phyloP scores from a whole-genome alignment of 2,797 vertebrate genomes.

The Crossoptilon crossoptilon region DNA sequence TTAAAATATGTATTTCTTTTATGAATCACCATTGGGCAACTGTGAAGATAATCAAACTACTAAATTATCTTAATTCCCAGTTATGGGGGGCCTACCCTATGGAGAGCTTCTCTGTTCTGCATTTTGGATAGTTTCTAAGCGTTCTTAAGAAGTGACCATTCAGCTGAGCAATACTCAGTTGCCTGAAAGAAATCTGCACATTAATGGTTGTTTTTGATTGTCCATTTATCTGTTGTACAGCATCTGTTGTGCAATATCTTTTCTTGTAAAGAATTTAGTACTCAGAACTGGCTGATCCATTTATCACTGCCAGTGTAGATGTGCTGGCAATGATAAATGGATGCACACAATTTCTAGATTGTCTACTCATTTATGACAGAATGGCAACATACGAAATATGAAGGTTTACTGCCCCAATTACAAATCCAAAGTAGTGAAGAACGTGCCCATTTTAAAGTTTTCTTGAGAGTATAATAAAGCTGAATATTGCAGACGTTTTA shows the following conservation, averaged over 20 bases:
- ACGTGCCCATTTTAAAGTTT: background rate
- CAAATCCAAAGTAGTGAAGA: background rate
- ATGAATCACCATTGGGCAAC: background rate
- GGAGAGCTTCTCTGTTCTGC: background rate
- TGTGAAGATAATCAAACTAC: background rate
- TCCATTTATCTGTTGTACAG: background rate
- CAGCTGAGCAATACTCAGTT: background rate
- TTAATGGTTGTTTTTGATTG: background rate
- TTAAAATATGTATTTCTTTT: background rate
- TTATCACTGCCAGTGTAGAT: background rate
- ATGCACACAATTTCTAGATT: background rate
- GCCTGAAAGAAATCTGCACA: background rate
- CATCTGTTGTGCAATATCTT: background rate
- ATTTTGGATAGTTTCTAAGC: background rate
- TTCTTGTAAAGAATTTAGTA: background rate
- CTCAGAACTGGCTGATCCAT: background rate
- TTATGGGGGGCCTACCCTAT: background rate
- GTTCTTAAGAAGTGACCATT: background rate
- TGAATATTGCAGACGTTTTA: background rate
- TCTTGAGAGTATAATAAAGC: background rate
- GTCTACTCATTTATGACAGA: background rate
- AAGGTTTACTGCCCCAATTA: background rate
- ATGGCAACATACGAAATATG: background rate
- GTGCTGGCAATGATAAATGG: background rate
- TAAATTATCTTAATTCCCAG: background rate